phyloP scores from a whole-genome alignment of 2,888 invertebrate species.

The Ptychoptera contaminata region DNA sequence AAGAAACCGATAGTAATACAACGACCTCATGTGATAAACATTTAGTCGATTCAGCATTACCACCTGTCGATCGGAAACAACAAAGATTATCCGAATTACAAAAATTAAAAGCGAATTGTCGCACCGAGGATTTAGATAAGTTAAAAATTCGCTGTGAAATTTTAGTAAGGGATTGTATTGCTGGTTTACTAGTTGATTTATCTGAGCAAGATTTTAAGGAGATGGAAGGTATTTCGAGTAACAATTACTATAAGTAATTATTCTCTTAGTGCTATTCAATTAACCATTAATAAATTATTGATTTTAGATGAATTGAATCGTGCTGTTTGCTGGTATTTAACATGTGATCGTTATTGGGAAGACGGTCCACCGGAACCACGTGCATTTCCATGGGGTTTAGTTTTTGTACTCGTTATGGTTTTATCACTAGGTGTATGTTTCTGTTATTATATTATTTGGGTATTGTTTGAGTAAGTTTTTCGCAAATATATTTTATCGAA shows the following conservation, averaged over 20 bases:
- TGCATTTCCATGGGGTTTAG: conserved; percentile 66
- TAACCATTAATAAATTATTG: conserved; percentile 1
- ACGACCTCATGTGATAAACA: conserved; percentile 43
- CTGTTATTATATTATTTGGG: conserved; percentile 87
- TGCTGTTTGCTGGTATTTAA: conserved; percentile 82
- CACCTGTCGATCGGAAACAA: conserved; percentile 48
- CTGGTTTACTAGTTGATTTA: conserved; percentile 61
- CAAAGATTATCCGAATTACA: conserved; percentile 51
- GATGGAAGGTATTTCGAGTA: conserved; percentile 64
- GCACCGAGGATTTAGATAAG: conserved; percentile 60
- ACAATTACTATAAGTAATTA: conserved; percentile 4
- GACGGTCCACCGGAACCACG: conserved; percentile 58
- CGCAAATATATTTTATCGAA: too few relatives aligned
- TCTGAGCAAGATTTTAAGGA: conserved; percentile 72
- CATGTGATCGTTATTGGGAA: conserved; percentile 86
- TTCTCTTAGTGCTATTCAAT: conserved; percentile 6
- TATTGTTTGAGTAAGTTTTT: conserved; percentile 74
- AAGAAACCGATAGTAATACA: conserved; percentile 37
- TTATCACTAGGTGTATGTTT: conserved; percentile 70
- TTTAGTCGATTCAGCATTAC: conserved; percentile 53
- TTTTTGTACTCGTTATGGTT: conserved; percentile 63
- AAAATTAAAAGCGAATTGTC: conserved; percentile 61
- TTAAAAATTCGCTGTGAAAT: conserved; percentile 55
- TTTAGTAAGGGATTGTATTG: conserved; percentile 68
- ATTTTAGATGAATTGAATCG: conserved; percentile 67